Percentiles rank a stretch among this genome's conserved stretches.
Evolutionary conservation across 2,797 vertebrate species (phyloP).

Genomic region (Loris lydekkerianus): DNA sequence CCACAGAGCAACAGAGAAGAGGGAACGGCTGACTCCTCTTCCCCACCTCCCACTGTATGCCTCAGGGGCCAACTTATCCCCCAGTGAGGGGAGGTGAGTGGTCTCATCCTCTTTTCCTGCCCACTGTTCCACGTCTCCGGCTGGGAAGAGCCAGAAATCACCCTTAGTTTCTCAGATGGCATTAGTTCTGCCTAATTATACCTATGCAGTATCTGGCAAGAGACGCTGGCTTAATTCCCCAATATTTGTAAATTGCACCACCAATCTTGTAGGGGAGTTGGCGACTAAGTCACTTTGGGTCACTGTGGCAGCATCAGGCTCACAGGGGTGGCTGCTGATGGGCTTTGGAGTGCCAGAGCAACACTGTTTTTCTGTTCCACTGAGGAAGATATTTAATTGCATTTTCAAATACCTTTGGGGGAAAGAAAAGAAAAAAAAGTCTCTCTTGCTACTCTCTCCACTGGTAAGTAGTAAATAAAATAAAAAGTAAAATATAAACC

Average conservation of each 20-base stretch:
- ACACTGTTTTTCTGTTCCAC: slow-evolving; percentile 10
- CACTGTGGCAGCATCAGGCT: not conserved
- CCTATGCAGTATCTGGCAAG: not conserved
- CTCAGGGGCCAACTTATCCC: not conserved
- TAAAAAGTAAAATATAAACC: not conserved
- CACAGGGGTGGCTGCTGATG: not conserved
- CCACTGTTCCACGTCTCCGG: not conserved
- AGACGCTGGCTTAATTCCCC: slow-evolving; percentile 28
- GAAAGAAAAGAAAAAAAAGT: slow-evolving; percentile 12
- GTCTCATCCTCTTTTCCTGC: not conserved
- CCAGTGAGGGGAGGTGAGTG: not conserved
- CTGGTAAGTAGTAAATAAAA: not conserved
- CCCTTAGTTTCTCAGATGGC: not conserved
- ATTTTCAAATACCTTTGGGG: slow-evolving; percentile 58
- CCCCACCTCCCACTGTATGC: not conserved
- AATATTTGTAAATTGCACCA: not conserved
- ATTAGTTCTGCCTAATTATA: not conserved
- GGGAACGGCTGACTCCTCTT: not conserved
- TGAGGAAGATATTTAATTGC: slow-evolving; percentile 51
- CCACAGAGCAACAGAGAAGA: not conserved
- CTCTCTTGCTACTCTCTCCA: not conserved
- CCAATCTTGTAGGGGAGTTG: not conserved
- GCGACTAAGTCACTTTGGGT: not conserved
- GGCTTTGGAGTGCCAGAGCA: not conserved
- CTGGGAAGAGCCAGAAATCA: not conserved